Evolutionary conservation across 2,113 vertebrate genomes (phyloP), one percentile per base, ranked within the genome.

Genomic region (Dissostichus mawsoni): DNA sequence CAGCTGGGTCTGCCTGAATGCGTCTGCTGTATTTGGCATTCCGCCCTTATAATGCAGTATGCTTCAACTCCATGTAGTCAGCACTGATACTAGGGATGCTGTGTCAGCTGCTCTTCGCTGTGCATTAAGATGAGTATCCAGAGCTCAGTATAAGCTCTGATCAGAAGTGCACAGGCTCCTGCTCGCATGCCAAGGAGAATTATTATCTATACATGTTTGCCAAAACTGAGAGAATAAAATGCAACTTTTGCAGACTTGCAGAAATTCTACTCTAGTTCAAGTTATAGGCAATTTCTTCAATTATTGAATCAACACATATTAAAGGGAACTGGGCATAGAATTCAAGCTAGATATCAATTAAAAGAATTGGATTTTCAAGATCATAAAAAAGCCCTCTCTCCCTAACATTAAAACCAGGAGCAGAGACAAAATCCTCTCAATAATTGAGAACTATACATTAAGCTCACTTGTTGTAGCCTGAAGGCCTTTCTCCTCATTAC

Each of bases 41-140:
- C 50, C 48, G 90, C 72, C 67, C 78, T 76, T 51, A 86, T 83
- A 85, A 85, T 87, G 86, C 89, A 84, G 83, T 59, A 79, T 74
- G 69, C 72, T 16, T 71, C 58, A 75, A 50, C 71, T 70, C 61
- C 81, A 89, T 82, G 79, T 68, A 78, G 68, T 79, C 81, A 73
- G 78, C 48, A 17, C 56, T 69, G 78, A 82, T 74, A 58, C 63
- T 4, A 14, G 50, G 52, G 25, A 65, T 74, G 86, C 85, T 84
- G 81, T 62, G 74, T 90, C 87, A 92, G 90, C 90, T 87, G 55
- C 80, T 81, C 57, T 76, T 8, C 67, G 61, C 72, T 53, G 1
- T 81, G 69, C 80, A 68, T 75, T 89, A 69, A 76, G 84, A 84
- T 29, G 17, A 87, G 65, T 57, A 33, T 76, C 65, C 71, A 81